Evolutionary conservation across 2,888 invertebrate genomes (phyloP).

Genomic region (Lycocerus yunnanus): DNA sequence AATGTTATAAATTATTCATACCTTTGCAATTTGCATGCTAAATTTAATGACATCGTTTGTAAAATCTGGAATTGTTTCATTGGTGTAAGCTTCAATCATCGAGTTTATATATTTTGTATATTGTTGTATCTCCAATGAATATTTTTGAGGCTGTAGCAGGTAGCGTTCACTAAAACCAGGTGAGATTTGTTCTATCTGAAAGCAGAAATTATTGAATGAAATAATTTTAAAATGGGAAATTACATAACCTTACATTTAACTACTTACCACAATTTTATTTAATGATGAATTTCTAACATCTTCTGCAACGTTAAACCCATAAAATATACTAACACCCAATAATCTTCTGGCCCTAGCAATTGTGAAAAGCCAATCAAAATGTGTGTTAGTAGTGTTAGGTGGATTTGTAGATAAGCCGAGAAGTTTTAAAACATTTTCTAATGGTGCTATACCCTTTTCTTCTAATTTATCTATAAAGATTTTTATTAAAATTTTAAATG

Average conservation of each 20-base stretch:
- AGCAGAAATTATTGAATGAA: conserved; percentile 21
- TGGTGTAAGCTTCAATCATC: conserved; percentile 61
- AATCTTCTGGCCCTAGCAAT: conserved; percentile 60
- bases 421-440: conserved; percentile 60
- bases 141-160: conserved; percentile 64
- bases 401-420: conserved; percentile 70
- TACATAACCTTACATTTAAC: background rate
- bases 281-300: conserved; percentile 69
- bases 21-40: conserved; percentile 67
- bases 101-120: conserved; percentile 65
- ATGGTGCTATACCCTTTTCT: conserved; percentile 65
- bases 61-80: conserved; percentile 56
- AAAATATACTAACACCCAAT: conserved; percentile 63
- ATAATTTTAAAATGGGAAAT: background rate
- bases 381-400: conserved; percentile 51
- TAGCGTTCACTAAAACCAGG: conserved; percentile 70
- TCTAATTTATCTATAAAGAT: conserved; percentile 61
- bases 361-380: conserved; percentile 60
- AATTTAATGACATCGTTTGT: conserved; percentile 65
- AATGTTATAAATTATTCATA: no score
- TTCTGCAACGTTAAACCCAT: conserved; percentile 67
- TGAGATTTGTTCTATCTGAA: conserved; percentile 67
- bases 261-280: conserved; percentile 65
- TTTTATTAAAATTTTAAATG: background rate
- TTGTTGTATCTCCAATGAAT: conserved; percentile 63